Evolutionary conservation across 2,888 invertebrate species (phyloP), one percentile per base, ranked within the genome.

Genomic region (Thelaira solivaga): DNA sequence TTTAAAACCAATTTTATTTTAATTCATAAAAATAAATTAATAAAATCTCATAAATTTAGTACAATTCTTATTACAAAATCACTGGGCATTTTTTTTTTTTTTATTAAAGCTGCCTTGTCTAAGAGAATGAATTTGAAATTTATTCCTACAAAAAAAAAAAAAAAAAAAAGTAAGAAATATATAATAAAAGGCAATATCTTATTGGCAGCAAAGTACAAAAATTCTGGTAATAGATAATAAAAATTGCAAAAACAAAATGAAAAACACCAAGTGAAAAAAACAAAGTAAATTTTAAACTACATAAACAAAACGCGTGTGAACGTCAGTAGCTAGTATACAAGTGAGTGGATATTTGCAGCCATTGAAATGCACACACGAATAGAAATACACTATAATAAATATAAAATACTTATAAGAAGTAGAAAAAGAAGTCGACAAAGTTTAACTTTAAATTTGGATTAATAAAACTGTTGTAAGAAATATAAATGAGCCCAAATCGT

Each of bases 281-380:
- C 4, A 18, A 62, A 67, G 41, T 72, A 64, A 68, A 68, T 77
- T 68, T 68, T 36, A 43, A 51, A 64, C 72, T 43, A 34, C 34
- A 62, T 47, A 68, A 68, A 73, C 47, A 72, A 73, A 77, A 73
- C 77, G 68, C 77, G 57, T 77, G 77, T 77, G 77, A 73, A 77
- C 39, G 39, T 61, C 8, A 24, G 16, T 26, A 64, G 47, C 51
- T 59, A 64, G 43, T 45, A 47, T 1, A 11, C 6, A 36, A 68
- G 57, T 68, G 73, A 61, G 62, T 55, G 71, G 64, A 24, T 68
- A 67, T n/a, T 53, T 18, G 11, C 16, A 61, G 43, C 6, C 41
- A 18, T 67, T 22, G 8, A 29, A 41, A 51, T 6, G 18, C 8
- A 43, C 4, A 22, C 10, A 22, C 13, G 11, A 0, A 22, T 22